Evolutionary conservation across 1,140 invertebrate genomes (phyloP), one percentile per base, ranked within the genome.

Genomic region (Diorhabda carinulata): DNA sequence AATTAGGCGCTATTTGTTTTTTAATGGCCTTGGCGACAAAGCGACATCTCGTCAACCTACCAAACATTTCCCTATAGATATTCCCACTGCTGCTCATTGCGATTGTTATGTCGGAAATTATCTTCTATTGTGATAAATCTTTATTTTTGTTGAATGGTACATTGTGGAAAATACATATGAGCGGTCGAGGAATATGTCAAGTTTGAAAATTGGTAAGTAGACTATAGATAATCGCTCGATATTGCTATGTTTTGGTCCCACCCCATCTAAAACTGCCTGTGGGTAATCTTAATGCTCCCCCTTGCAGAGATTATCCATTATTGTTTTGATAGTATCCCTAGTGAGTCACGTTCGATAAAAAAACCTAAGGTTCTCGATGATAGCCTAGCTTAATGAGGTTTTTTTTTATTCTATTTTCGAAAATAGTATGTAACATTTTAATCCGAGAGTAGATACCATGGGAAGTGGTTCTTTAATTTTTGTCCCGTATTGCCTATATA

Each of bases 181-280:
- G 69, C 77, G 71, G 70, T 67, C 74, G 64, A 78, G 81, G 81
- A 87, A 84, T 85, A 87, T 87, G 86, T 87, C 86, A 81, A 87
- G 85, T 82, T 82, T 87, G 83, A 87, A 87, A 84, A 85, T 86
- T 78, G 86, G 86, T 87, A 84, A 86, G 85, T 74, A 45, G 43
- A 3, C 7, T 68, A 4, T 52, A 41, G 57, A 66, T 52, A 44
- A 56, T 61, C 9, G 62, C 64, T 69, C 57, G 64, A 70, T 70
- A 64, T 70, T 52, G 47, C 60, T 70, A 43, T 69, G 57, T 67
- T 72, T 73, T 72, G 76, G 76, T 77, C 73, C 78, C 78, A 78
- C 78, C 77, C 78, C 78, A 76, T 68, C 61, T 43, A 25, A 68
- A 61, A 59, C 71, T 70, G 61, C 69, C 67, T 68, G 63, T 73